Percentiles rank a stretch among this genome's conserved stretches.
Conservation (phyloP, 2,888 invertebrate genomes). For the Coelogynopora nodosa region DNA sequence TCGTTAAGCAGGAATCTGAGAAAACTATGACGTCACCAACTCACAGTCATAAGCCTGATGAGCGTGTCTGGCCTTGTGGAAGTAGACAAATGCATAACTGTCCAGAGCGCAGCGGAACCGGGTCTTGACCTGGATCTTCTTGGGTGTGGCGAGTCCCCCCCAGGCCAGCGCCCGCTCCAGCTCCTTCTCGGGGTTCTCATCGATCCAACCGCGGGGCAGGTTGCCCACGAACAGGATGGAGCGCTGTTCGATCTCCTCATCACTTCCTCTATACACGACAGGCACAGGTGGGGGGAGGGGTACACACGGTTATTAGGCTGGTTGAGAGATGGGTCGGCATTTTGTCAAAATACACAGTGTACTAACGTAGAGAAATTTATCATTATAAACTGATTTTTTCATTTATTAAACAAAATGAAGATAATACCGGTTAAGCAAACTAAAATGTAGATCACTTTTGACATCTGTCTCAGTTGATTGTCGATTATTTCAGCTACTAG, state of each 20-base stretch:
- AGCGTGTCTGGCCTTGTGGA: slow-evolving; percentile 13
- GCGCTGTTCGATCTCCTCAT: slow-evolving; percentile 33
- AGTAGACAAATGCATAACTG: slow-evolving; percentile 42
- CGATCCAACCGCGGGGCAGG: slow-evolving; percentile 16
- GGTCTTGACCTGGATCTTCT: slow-evolving; percentile 36
- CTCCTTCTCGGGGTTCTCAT: slow-evolving; percentile 24
- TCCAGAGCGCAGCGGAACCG: slow-evolving; percentile 38
- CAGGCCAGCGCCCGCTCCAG: neutral
- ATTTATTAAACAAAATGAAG: too few species aligned
- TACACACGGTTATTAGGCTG: too few species aligned
- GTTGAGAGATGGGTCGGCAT: too few species aligned
- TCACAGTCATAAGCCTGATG: slow-evolving; percentile 38
- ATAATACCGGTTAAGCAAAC: too few species aligned
- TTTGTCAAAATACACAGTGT: too few species aligned
- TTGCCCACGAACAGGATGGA: slow-evolving; percentile 37
- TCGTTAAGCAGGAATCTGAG: too few species aligned
- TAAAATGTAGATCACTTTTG: too few species aligned
- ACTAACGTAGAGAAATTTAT: too few species aligned
- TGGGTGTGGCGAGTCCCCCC: neutral
- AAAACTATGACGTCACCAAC: neutral
- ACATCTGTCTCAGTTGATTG: too few species aligned
- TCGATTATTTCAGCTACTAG: too few species aligned
- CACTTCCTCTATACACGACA: neutral
- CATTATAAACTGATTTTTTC: too few species aligned
- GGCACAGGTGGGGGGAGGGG: too few species aligned